Evolutionary conservation across 1,140 invertebrate species (phyloP).

Genomic region (Galleria mellonella): DNA sequence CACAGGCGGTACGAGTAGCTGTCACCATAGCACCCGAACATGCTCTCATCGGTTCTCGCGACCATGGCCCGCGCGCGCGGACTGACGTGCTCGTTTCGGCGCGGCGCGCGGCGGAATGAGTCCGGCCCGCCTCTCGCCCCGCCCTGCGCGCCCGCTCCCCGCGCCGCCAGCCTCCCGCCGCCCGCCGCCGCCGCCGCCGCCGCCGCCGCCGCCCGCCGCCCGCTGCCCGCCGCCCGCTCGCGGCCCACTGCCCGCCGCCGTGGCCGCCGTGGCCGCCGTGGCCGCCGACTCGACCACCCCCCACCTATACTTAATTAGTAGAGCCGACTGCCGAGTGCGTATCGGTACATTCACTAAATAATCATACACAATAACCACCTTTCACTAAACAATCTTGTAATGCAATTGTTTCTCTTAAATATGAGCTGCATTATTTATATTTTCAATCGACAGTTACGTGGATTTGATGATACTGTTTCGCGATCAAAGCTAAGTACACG

Average conservation of each 20-base stretch:
- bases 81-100: conserved; percentile 36
- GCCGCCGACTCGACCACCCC: conserved; percentile 20
- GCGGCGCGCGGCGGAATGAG: conserved; percentile 56
- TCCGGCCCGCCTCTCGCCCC: conserved; percentile 46
- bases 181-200: conserved; percentile 44
- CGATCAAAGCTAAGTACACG: no score
- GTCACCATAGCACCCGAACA: conserved; percentile 80
- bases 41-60: conserved; percentile 77
- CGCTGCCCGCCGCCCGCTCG: conserved; percentile 28
- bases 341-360: conserved; percentile 14
- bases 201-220: conserved; percentile 22
- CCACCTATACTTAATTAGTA: conserved; percentile 59
- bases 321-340: conserved; percentile 18
- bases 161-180: conserved; percentile 11
- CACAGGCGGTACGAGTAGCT: conserved; percentile 82
- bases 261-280: conserved; percentile 27
- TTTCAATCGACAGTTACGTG: no score
- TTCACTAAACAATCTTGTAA: no score
- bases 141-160: conserved; percentile 22
- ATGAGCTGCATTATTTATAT: no score
- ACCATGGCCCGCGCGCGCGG: conserved; percentile 76
- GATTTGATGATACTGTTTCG: no score
- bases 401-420: neutral
- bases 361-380: conserved; percentile 8
- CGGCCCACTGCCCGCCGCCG: conserved; percentile 27